These are phyloP conservation scores for Tiaroga cobitis DNA, from an alignment of 2,797 vertebrate genomes.

Conservation along the genomic window DNA sequence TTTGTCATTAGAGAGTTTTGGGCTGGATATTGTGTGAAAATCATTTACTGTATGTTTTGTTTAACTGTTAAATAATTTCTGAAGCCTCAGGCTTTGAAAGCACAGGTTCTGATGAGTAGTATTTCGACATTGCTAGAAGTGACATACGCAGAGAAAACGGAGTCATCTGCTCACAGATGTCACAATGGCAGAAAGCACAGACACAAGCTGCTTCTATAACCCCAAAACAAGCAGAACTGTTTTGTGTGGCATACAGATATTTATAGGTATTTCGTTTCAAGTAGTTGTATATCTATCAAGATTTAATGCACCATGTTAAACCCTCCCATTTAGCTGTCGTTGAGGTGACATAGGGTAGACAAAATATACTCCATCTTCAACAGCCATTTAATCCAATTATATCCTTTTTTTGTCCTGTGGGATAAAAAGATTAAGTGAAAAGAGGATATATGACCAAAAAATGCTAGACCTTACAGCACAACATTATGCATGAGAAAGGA, in stretches of 20 bases:
- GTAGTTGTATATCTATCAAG: conserved; percentile 17
- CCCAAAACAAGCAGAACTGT: background rate
- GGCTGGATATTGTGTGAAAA: background rate
- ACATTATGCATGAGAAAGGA: conserved; percentile 6
- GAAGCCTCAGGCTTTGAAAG: conserved; percentile 4
- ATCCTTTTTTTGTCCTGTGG: conserved; percentile 33
- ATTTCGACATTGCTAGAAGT: conserved; percentile 6
- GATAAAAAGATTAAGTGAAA: conserved; percentile 18
- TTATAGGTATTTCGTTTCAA: background rate
- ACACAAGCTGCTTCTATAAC: conserved; percentile 28
- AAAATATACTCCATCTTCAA: conserved; percentile 34
- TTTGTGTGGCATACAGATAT: background rate
- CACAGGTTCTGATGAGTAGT: conserved; percentile 28
- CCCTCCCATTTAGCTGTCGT: conserved; percentile 8
- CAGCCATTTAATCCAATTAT: conserved; percentile 41
- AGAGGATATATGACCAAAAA: conserved; percentile 14
- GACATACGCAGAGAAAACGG: conserved; percentile 8
- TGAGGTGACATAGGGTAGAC: conserved; percentile 14
- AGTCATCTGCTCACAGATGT: conserved; percentile 28
- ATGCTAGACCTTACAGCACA: conserved; percentile 9
- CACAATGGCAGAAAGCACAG: conserved; percentile 13
- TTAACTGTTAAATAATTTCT: background rate
- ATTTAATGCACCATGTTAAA: conserved; percentile 20
- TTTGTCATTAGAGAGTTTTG: background rate
- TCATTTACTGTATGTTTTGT: background rate